Evolutionary conservation across 2,888 invertebrate species (phyloP), one percentile per base, ranked within the genome.

Genomic region (Drosophila recens): DNA sequence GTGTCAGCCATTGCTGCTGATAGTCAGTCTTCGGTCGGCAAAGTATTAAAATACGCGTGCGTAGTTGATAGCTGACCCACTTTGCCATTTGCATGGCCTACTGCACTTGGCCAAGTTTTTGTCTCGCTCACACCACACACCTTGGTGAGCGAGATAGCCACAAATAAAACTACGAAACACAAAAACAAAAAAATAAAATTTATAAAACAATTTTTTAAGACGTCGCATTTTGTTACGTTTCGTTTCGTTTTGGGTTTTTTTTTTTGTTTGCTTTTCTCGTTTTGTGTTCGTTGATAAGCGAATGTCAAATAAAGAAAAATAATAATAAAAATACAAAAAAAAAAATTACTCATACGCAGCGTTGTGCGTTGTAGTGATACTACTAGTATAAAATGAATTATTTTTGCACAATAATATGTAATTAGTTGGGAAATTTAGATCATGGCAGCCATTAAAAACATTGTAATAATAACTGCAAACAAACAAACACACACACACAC

Each of bases 21-120:
- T 67, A 64, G 56, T 64, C 49, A 27, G 27, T 27, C 27, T 59
- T 49, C 46, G 52, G 66, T 49, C 46, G 57, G 51, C 64, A 59
- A 38, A 64, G 63, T 76, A 74, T 75, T 76, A 62, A 71, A 75
- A 75, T 71, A 59, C 62, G 63, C 59, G 66, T 77, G 74, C 68
- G 75, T 63, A 77, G 81, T 85, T 82, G 82, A 75, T 80, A 82
- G 80, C 85, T 92, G 92, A 92, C 92, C 91, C 89, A 91, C 90
- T 91, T 91, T 84, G 75, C 80, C 88, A 91, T 91, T 91, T 91
- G 90, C 91, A 92, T 92, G 92, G 92, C 93, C 93, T 92, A 93
- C 92, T 93, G 93, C 92, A 93, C 93, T 93, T 93, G 93, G 92
- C 93, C 93, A 92, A 92, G 91, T 92, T 92, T 92, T 90, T 89